phyloP scores from a whole-genome alignment of 2,113 vertebrate genomes.

The Pycnonotus jocosus region DNA sequence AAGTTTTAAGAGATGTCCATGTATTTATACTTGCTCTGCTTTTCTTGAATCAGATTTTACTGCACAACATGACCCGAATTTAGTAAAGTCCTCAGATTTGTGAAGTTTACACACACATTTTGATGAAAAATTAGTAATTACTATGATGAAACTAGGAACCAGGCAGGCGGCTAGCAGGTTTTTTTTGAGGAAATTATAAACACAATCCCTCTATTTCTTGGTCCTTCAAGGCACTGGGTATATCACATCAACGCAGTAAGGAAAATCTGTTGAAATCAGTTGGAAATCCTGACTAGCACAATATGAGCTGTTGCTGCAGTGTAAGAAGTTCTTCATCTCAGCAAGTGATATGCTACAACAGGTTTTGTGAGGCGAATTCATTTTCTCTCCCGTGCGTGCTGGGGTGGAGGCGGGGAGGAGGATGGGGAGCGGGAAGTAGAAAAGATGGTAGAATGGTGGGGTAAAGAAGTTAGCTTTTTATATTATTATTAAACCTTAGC shows the following conservation, averaged over 20 bases:
- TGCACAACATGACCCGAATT: neutral
- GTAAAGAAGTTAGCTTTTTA: neutral
- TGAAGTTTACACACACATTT: neutral
- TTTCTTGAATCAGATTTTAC: neutral
- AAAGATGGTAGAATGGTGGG: neutral
- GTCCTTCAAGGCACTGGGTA: constrained; percentile 23
- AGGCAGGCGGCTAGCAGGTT: constrained; percentile 31
- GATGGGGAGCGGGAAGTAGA: neutral
- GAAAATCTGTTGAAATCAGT: constrained; percentile 62
- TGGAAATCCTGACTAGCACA: constrained; percentile 63
- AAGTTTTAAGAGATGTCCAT: neutral
- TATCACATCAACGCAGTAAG: constrained; percentile 47
- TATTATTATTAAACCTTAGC: neutral
- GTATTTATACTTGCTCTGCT: neutral
- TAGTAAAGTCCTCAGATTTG: neutral
- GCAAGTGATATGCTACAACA: constrained; percentile 61
- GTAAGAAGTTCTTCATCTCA: constrained; percentile 61
- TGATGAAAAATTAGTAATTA: constrained; percentile 5
- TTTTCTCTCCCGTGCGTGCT: constrained; percentile 21
- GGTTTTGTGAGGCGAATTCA: constrained; percentile 59
- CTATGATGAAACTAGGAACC: neutral
- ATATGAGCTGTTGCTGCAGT: constrained; percentile 59
- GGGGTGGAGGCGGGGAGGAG: neutral
- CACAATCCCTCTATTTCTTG: constrained; percentile 13
- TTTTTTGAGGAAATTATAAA: constrained; percentile 28